phyloP scores from a whole-genome alignment of 2,888 invertebrate species.

The Hydroisotoma schaefferi region DNA sequence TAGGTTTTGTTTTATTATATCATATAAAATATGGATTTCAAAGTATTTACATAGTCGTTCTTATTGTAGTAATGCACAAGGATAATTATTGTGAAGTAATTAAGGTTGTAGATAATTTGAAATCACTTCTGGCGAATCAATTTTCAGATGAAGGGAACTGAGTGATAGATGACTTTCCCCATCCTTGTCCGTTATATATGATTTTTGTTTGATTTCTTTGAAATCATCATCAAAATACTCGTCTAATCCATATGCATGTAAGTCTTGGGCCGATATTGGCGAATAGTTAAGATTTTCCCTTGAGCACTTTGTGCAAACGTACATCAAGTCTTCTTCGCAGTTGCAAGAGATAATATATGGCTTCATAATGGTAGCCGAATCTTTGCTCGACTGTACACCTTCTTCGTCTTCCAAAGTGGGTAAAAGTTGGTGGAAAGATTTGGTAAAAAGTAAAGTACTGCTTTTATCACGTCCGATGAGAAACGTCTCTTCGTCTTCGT shows the following conservation, averaged over 20 bases:
- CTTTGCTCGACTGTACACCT: not conserved
- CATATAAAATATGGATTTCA: no score
- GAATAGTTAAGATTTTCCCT: not conserved
- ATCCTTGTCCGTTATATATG: not conserved
- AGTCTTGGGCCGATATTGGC: not conserved
- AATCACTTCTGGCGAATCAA: no score
- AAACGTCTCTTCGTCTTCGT: no score
- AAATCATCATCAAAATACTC: conserved; percentile 19
- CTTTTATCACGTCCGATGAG: no score
- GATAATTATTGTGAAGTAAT: no score
- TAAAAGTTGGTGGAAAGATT: not conserved
- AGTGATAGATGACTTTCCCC: not conserved
- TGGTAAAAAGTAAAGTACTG: not conserved
- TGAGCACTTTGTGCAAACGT: not conserved
- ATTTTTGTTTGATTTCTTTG: conserved; percentile 13
- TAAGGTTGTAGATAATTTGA: no score
- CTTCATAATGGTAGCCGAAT: no score
- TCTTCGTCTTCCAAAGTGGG: not conserved
- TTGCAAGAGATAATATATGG: not conserved
- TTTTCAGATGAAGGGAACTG: not conserved
- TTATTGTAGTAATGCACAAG: no score
- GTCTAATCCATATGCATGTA: not conserved
- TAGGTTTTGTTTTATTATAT: no score
- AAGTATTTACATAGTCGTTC: no score
- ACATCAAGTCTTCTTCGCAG: not conserved